phyloP scores from a whole-genome alignment of 1,140 invertebrate species.

The Batillaria attramentaria region DNA sequence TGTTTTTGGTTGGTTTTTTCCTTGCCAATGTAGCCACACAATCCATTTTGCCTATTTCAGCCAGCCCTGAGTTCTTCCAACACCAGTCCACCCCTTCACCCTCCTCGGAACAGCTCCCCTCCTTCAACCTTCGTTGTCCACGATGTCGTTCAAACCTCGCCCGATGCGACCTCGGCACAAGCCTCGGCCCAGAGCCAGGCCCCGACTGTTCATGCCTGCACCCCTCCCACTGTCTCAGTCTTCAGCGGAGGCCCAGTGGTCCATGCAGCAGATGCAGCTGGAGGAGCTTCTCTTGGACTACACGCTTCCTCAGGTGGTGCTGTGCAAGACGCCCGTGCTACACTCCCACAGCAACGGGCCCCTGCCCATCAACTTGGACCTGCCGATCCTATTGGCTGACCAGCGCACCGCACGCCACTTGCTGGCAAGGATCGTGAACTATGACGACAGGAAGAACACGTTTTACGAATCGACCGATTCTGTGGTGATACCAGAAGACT shows the following conservation, averaged over 20 bases:
- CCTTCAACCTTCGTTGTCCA: background rate
- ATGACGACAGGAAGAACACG: background rate
- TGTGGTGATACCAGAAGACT: constrained; percentile 29
- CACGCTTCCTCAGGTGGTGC: constrained; percentile 17
- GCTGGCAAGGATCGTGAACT: constrained; percentile 16
- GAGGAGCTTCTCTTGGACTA: constrained; percentile 21
- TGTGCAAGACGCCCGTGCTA: constrained; percentile 3
- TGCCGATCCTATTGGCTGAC: constrained; percentile 11
- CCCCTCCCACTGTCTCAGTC: background rate
- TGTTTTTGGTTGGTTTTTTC: background rate
- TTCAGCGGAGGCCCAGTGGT: background rate
- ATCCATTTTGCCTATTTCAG: background rate
- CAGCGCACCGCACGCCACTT: constrained; percentile 12
- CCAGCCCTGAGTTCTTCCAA: background rate
- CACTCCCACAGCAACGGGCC: no score
- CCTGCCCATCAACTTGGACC: constrained; percentile 9
- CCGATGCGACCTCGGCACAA: background rate
- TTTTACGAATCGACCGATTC: constrained; percentile 26
- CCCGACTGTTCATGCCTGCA: background rate
- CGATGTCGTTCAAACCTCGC: constrained; percentile 6
- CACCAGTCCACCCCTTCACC: no score
- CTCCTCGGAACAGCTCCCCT: background rate
- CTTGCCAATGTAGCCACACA: background rate
- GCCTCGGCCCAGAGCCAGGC: constrained; percentile 15
- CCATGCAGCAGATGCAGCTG: background rate